phyloP scores from a whole-genome alignment of 2,888 invertebrate species.

The Myopa tessellatipennis region DNA sequence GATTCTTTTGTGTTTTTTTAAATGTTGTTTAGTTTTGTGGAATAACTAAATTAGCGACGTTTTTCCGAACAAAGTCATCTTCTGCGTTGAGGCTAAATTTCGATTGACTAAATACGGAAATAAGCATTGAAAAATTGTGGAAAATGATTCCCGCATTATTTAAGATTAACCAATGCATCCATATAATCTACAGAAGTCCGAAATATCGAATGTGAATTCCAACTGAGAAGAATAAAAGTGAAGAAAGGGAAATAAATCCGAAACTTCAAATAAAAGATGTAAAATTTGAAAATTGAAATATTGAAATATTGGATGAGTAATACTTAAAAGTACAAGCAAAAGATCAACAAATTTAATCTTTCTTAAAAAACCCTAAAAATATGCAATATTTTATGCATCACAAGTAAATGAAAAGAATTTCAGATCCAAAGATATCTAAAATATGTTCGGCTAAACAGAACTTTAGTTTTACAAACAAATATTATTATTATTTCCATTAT shows the following conservation, averaged over 20 bases:
- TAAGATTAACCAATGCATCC: neutral
- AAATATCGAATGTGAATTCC: neutral
- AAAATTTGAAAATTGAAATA: neutral
- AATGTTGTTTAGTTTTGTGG: neutral
- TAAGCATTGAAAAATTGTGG: no score
- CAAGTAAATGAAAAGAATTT: no score
- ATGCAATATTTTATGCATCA: neutral
- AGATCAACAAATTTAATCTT: neutral
- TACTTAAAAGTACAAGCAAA: neutral
- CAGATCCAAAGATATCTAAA: no score
- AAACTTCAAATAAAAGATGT: no score
- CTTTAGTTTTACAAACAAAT: no score
- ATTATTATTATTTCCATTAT: no score
- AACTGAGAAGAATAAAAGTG: neutral
- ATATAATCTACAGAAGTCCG: neutral
- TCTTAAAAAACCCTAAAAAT: slow-evolving; percentile 17
- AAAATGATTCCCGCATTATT: neutral
- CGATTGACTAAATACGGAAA: no score
- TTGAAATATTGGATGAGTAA: neutral
- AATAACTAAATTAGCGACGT: neutral
- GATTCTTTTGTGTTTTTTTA: slow-evolving; percentile 31
- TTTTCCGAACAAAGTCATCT: neutral
- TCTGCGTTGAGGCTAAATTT: neutral
- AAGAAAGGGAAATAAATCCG: neutral
- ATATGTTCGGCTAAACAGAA: no score